Conservation (phyloP, 2,113 vertebrate genomes). For the Chaetura pelagica region DNA sequence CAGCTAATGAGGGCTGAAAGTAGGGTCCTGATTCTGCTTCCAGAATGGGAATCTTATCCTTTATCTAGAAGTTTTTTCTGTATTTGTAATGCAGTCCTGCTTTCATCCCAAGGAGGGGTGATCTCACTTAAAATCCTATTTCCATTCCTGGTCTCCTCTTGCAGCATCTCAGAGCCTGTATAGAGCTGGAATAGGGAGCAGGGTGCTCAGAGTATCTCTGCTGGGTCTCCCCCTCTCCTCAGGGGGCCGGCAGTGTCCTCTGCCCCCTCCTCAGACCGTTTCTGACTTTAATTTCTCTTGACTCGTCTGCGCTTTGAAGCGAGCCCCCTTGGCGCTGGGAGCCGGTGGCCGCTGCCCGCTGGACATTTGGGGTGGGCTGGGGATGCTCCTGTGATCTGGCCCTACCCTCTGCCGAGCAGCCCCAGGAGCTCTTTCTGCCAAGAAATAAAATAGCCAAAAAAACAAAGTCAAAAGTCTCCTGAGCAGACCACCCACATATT, state of each 20-base stretch:
- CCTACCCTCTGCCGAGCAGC: conserved; percentile 22
- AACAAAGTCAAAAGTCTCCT: conserved; percentile 59
- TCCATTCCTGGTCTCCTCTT: not conserved
- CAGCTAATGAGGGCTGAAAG: not conserved
- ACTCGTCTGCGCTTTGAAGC: conserved; percentile 46
- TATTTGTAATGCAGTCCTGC: not conserved
- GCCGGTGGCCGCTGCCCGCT: not conserved
- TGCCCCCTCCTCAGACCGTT: not conserved
- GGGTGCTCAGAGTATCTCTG: not conserved
- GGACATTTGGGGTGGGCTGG: conserved; percentile 60
- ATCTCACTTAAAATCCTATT: not conserved
- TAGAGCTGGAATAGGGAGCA: not conserved
- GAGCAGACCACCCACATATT: conserved; percentile 57
- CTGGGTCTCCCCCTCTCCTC: not conserved
- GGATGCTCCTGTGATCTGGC: conserved; percentile 64
- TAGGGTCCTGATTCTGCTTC: not conserved
- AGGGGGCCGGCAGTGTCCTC: not conserved
- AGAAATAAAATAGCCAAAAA: conserved; percentile 60
- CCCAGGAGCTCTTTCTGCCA: conserved; percentile 61
- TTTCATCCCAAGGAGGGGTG: not conserved
- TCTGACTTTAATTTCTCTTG: conserved; percentile 67
- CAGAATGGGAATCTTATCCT: not conserved
- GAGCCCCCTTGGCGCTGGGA: not conserved
- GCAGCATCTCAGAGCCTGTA: not conserved
- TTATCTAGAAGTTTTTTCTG: not conserved